phyloP scores from a whole-genome alignment of 2,888 invertebrate species.

The Perizoma flavofasciatum region DNA sequence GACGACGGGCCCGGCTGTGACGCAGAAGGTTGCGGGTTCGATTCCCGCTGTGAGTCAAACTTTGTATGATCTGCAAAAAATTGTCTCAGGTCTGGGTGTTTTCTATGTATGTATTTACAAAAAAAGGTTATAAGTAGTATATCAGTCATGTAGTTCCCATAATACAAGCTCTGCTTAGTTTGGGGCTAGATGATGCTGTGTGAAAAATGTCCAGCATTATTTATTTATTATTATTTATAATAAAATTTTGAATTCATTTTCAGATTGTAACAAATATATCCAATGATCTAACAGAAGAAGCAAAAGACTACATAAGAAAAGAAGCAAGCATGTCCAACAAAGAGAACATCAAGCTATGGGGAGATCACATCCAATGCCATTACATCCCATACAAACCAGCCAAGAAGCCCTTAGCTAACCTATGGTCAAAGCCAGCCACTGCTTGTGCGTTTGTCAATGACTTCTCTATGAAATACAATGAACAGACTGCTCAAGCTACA shows the following conservation, averaged over 20 bases:
- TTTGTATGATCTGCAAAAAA: too few relatives aligned
- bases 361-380: conserved; percentile 71
- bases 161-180: too few relatives aligned
- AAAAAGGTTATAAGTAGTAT: too few relatives aligned
- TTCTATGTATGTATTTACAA: too few relatives aligned
- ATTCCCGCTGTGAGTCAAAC: too few relatives aligned
- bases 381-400: conserved; percentile 68
- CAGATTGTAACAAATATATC: conserved; percentile 79
- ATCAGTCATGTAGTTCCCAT: too few relatives aligned
- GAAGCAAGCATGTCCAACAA: conserved; percentile 58
- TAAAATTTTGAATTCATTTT: conserved; percentile 32
- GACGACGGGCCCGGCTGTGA: too few relatives aligned
- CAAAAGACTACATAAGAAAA: conserved; percentile 70
- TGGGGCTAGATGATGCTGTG: too few relatives aligned
- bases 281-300: conserved; percentile 71
- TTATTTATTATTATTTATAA: too few relatives aligned
- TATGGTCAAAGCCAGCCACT: conserved; percentile 64
- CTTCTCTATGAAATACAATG: conserved; percentile 79
- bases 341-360: conserved; percentile 71
- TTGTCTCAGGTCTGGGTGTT: too few relatives aligned
- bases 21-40: too few relatives aligned
- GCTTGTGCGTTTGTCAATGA: conserved; percentile 70
- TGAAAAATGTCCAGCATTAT: too few relatives aligned
- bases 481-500: conserved; percentile 40
- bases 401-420: conserved; percentile 66